Evolutionary conservation across 2,888 invertebrate species (phyloP).

Genomic region (Temnothorax unifasciatus): DNA sequence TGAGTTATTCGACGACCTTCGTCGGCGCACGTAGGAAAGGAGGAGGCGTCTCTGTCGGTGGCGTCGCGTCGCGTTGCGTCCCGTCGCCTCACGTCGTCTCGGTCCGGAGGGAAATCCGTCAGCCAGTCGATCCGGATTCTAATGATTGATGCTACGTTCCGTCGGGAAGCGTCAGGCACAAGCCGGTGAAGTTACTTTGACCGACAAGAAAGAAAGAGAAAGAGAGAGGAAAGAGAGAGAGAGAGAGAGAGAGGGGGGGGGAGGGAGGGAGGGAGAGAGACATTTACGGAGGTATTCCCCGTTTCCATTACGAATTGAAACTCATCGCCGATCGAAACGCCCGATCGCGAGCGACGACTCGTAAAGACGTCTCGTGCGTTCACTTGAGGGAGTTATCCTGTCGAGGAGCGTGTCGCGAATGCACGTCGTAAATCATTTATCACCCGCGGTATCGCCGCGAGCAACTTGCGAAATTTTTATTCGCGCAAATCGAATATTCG

Average conservation of each 20-base stretch:
- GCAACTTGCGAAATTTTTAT: constrained; percentile 33
- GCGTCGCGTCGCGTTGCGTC: constrained; percentile 4
- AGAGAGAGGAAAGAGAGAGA: background rate
- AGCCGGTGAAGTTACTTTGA: background rate
- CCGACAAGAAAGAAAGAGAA: background rate
- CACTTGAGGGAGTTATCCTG: background rate
- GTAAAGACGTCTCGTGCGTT: background rate
- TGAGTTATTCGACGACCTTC: constrained; percentile 45
- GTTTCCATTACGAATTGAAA: constrained; percentile 29
- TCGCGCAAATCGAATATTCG: constrained; percentile 34
- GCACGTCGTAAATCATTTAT: constrained; percentile 31
- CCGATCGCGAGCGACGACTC: constrained; percentile 19
- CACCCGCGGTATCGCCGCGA: background rate
- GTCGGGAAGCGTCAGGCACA: background rate
- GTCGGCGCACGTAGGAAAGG: background rate
- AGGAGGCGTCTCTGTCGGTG: background rate
- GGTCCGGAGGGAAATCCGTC: constrained; percentile 49
- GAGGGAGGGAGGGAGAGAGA: too few relatives aligned
- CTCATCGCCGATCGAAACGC: background rate
- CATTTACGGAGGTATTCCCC: background rate
- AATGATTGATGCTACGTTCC: constrained; percentile 44
- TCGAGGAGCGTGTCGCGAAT: background rate
- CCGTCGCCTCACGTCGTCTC: background rate
- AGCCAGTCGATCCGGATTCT: constrained; percentile 50
- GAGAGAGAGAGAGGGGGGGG: background rate